phyloP scores from a whole-genome alignment of 30 jellyfish, hydroid and myxozoan species.

The Phacellophora camtschatica region DNA sequence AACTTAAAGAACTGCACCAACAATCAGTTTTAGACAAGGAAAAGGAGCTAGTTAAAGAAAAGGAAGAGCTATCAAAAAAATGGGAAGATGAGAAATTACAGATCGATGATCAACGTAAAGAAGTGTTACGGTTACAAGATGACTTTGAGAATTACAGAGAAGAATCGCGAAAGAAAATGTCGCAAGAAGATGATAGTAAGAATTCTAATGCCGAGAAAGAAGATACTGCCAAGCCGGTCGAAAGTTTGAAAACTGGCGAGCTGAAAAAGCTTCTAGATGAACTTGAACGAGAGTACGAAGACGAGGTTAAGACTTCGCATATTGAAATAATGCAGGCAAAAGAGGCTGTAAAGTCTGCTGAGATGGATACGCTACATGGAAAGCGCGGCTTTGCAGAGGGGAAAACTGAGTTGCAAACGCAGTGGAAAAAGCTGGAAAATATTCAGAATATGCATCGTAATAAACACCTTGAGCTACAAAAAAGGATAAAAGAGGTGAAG shows the following conservation, averaged over 20 bases:
- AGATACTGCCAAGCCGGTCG: constrained; percentile 6
- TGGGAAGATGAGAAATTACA: constrained; percentile 69
- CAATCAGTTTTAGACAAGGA: constrained; percentile 69
- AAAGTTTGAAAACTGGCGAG: constrained; percentile 39
- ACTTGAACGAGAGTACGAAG: constrained; percentile 80
- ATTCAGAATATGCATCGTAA: constrained; percentile 70
- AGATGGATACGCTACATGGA: constrained; percentile 85
- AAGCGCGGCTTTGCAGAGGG: constrained; percentile 89
- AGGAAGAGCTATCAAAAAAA: constrained; percentile 73
- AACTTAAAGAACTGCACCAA: constrained; percentile 73
- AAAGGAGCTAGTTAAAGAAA: constrained; percentile 63
- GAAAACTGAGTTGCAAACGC: constrained; percentile 70
- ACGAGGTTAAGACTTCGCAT: constrained; percentile 82
- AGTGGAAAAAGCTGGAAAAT: constrained; percentile 82
- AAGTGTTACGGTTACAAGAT: constrained; percentile 72
- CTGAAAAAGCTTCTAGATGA: constrained; percentile 48
- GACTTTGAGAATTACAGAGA: constrained; percentile 68
- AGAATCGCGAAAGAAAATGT: constrained; percentile 4
- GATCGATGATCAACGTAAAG: constrained; percentile 78
- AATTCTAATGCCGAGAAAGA: constrained; percentile 13
- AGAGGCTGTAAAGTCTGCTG: constrained; percentile 86
- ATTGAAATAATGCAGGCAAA: constrained; percentile 80
- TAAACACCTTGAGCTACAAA: constrained; percentile 75
- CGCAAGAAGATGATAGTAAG: constrained; percentile 26
- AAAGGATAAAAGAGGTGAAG: constrained; percentile 57